phyloP scores from a whole-genome alignment of 2,797 vertebrate genomes.

The Sparidentex hasta region DNA sequence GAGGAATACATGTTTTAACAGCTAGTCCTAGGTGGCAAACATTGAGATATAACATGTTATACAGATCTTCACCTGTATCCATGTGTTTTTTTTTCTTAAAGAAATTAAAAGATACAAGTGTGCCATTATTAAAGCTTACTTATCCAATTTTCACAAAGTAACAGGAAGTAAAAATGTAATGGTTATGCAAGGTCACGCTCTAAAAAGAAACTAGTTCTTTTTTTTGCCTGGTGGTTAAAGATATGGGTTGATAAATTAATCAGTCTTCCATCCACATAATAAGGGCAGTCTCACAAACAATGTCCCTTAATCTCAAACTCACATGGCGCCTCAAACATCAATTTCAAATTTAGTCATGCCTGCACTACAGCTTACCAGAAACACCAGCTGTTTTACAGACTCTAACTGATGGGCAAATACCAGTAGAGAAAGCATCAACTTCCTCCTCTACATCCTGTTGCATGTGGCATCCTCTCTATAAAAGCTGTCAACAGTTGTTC shows the following conservation, averaged over 20 bases:
- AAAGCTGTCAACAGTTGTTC: not conserved
- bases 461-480: not conserved
- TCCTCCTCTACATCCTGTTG: slow-evolving; percentile 64
- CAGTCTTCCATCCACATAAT: not conserved
- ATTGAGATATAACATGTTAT: not conserved
- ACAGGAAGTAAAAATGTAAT: not conserved
- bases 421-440: slow-evolving; percentile 18
- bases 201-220: not conserved
- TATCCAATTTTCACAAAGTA: not conserved
- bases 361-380: not conserved
- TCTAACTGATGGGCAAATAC: not conserved
- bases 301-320: not conserved
- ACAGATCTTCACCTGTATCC: not conserved
- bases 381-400: slow-evolving; percentile 1
- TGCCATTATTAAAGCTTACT: not conserved
- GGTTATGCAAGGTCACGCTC: not conserved
- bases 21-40: slow-evolving; percentile 4
- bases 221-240: not conserved
- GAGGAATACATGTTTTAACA: slow-evolving; percentile 48
- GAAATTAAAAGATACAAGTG: not conserved
- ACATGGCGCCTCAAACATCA: not conserved
- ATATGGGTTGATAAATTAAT: not conserved
- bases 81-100: not conserved
- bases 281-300: not conserved
- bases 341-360: not conserved